Base-by-base conservation (phyloP, 2,888 invertebrate species). In the Drosophila borealis region DNA sequence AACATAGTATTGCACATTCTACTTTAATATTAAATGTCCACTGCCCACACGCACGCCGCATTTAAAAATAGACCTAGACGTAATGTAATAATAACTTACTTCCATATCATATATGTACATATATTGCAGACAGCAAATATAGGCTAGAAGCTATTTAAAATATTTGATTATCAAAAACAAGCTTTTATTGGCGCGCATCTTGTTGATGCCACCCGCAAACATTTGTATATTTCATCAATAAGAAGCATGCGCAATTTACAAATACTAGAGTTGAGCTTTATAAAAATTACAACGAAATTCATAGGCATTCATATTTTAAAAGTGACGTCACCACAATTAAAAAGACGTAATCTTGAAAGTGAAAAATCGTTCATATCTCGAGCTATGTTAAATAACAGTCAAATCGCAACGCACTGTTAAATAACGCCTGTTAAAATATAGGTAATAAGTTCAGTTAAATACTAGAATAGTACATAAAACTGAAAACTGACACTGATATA, bases 21-120 rank as follows among this genome's bases (percentile, higher is more conserved):
- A 49, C 8, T 29, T 8, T 42, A 36, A 66, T 63, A 70, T 70
- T 57, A 66, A 72, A 74, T 68, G 62, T 59, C 53, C 62, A 70
- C 61, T 57, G 62, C 70, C 79, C 8, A 8, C 71, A 80, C 79
- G 79, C 81, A 65, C 79, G 49, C 48, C 33, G 56, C 41, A 61
- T 50, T 69, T 62, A 68, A 67, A 73, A 81, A 57, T 45, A 44
- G n/a, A 29, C 8, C 29, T 29, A 29, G 29, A 29, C 8, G 29
- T 29, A 8, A 29, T 29, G 8, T 8, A 8, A 29, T 29, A 29
- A 29, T 29, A 29, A 29, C 8, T 29, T 8, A 29, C 2, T 29
- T 8, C 8, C 29, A 29, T 29, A 29, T 8, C 29, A 29, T 29
- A 29, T 29, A 8, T 29, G 29, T 2, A 8, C 2, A 8, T 29